Conservation (phyloP, 2,888 invertebrate genomes). For the Rugalucina vietnamica region DNA sequence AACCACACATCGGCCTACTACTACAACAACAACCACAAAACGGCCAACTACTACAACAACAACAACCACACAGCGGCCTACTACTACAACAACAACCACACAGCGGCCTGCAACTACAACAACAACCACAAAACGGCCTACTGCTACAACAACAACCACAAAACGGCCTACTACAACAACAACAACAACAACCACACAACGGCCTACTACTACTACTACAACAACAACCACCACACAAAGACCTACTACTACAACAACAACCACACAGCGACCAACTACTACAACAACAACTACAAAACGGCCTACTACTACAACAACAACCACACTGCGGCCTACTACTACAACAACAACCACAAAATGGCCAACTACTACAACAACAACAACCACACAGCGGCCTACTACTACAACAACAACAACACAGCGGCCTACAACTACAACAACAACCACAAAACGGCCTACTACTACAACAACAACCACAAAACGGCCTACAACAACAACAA, state of each 20-base stretch:
- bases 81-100: not conserved
- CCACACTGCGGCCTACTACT: not conserved
- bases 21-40: not conserved
- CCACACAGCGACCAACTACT: not conserved
- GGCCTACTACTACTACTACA: too few relatives aligned
- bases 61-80: not conserved
- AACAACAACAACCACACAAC: not conserved
- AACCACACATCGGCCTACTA: not conserved
- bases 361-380: not conserved
- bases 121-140: not conserved
- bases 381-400: not conserved
- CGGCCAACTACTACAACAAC: not conserved
- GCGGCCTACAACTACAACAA: not conserved
- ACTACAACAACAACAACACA: not conserved
- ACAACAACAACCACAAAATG: not conserved
- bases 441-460: conserved; percentile 1
- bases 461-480: too few relatives aligned
- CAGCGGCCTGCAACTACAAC: not conserved
- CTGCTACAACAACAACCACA: not conserved
- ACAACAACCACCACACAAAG: not conserved
- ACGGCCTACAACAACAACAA: not conserved
- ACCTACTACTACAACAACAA: not conserved
- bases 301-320: not conserved
- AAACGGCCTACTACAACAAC: not conserved
- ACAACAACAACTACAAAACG: not conserved